Conservation (phyloP, 2,888 invertebrate species). For the Heliothis peltigera region DNA sequence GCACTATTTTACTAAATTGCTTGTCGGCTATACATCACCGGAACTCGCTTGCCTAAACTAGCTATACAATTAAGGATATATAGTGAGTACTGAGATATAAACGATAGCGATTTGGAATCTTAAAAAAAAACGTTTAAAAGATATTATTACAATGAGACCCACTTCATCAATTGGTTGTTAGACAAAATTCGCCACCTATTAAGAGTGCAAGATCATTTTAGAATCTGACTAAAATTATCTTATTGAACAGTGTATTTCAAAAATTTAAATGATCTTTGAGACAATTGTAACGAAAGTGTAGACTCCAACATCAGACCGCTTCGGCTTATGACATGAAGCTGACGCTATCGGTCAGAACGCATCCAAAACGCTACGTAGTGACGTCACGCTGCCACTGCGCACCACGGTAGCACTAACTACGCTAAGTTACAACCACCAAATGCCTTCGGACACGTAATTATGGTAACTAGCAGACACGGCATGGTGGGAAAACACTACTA, state of each 20-base stretch:
- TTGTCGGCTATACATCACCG: conserved; percentile 61
- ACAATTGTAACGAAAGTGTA: too few relatives aligned
- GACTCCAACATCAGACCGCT: background rate
- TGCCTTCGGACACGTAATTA: conserved; percentile 50
- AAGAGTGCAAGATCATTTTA: too few relatives aligned
- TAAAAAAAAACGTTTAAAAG: background rate
- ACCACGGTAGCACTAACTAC: conserved; percentile 37
- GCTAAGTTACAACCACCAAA: conserved; percentile 33
- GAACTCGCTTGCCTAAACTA: conserved; percentile 54
- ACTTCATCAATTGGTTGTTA: too few relatives aligned
- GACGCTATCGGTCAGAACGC: conserved; percentile 30
- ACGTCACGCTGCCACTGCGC: conserved; percentile 50
- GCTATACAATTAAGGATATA: conserved; percentile 55
- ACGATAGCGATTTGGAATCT: conserved; percentile 1
- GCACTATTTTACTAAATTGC: conserved; percentile 62
- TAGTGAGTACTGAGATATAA: conserved; percentile 2
- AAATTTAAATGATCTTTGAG: too few relatives aligned
- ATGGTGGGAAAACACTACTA: background rate
- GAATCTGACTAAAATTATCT: too few relatives aligned
- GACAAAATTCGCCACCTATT: too few relatives aligned
- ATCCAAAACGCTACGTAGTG: conserved; percentile 33
- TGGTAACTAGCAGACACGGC: conserved; percentile 9
- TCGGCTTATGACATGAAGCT: background rate
- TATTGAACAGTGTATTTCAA: too few relatives aligned
- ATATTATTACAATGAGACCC: too few relatives aligned